Evolutionary conservation across 2,113 vertebrate genomes (phyloP).

Genomic region (Myotis yumanensis): DNA sequence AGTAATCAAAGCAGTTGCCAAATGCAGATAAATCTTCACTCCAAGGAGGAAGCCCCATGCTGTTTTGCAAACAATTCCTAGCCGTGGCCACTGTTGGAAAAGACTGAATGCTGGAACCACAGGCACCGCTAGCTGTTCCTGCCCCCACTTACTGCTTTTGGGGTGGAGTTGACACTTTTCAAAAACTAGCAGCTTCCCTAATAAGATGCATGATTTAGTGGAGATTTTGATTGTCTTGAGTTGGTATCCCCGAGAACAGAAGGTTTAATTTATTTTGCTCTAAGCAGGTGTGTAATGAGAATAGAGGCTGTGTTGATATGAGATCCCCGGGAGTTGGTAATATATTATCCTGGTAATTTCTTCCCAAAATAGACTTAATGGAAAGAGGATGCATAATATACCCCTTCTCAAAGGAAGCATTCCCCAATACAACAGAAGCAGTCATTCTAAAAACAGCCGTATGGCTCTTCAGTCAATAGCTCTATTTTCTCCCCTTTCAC

Average conservation of each 20-base stretch:
- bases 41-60: background rate
- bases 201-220: constrained; percentile 12
- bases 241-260: constrained; percentile 8
- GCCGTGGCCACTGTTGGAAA: background rate
- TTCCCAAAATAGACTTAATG: constrained; percentile 69
- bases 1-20: constrained; percentile 38
- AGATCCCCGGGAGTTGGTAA: constrained; percentile 25
- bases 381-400: constrained; percentile 64
- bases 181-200: background rate
- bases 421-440: constrained; percentile 58
- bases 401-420: constrained; percentile 61
- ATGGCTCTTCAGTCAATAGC: constrained; percentile 60
- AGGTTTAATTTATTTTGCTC: constrained; percentile 32
- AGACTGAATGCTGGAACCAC: background rate
- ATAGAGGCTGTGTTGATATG: constrained; percentile 46
- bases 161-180: background rate
- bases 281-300: constrained; percentile 54
- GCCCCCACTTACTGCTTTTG: background rate
- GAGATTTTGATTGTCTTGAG: background rate
- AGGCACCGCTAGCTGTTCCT: background rate
- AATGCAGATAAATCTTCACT: constrained; percentile 59
- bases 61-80: constrained; percentile 51
- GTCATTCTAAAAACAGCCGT: constrained; percentile 72
- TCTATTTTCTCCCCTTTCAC: constrained; percentile 66
- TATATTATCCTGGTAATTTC: constrained; percentile 57